Evolutionary conservation across 2,113 vertebrate species (phyloP), one percentile per base, ranked within the genome.

Genomic region (Typhlomys cinereus): DNA sequence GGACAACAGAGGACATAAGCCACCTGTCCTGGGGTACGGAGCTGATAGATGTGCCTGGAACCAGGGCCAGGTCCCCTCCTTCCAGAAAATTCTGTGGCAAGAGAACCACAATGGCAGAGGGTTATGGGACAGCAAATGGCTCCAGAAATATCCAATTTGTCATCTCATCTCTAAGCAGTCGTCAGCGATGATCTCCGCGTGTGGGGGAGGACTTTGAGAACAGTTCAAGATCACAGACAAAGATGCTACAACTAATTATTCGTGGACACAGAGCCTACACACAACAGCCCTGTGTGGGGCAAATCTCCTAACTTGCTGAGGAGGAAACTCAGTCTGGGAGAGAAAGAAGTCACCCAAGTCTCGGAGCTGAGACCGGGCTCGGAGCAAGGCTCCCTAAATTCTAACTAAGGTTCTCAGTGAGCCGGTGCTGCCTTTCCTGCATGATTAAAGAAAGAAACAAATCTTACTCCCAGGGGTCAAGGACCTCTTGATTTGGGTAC

Each of bases 261-360:
- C 74, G 34, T 39, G 34, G 48, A 80, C 84, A 5, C 15, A 31
- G 62, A 73, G 31, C 59, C 50, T 36, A 61, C 62, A 61, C 66
- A 66, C 66, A 31, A 4, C 5, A 7, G 88, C 41, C 85, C 67
- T 67, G 4, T 29, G 7, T 25, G 2, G 46, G 23, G 73, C 50
- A 44, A 50, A 50, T 48, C 54, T 71, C 74, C 36, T 25, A n/a
- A 73, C 84, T 85, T 39, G 57, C 21, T 78, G 81, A 62, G 4
- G 21, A 76, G 54, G 76, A 94, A 93, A 81, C 76, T 85, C 70
- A 93, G 79, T 61, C 23, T 79, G 44, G 74, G 64, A 92, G 31
- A 88, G 67, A 75, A 1, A 27, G 23, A 70, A 75, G 39, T 36
- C 39, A 18, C 50, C 29, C 62, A 52, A 17, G 21, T 79, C 44